Evolutionary conservation across 2,888 invertebrate species (phyloP).

Genomic region (Eilema griseolum): DNA sequence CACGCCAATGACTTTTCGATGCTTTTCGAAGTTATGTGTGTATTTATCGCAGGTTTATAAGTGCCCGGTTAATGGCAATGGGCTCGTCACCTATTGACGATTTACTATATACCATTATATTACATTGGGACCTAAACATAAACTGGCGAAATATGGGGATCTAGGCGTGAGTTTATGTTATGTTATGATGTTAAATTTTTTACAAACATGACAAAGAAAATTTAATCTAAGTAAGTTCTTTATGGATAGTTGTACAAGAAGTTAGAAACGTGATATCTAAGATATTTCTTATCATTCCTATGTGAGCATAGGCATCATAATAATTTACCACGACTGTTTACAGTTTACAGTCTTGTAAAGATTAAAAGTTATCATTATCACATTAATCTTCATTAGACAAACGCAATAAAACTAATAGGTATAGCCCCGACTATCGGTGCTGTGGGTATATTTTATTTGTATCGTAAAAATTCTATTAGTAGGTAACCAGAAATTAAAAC

Average conservation of each 20-base stretch:
- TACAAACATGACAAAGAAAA: too few relatives aligned
- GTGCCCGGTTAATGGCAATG: too few relatives aligned
- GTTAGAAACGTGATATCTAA: background rate
- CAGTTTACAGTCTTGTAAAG: conserved; percentile 9
- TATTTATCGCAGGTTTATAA: too few relatives aligned
- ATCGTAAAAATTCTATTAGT: background rate
- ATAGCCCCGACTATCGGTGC: background rate
- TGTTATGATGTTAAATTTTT: too few relatives aligned
- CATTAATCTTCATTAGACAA: conserved; percentile 10
- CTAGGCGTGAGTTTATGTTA: too few relatives aligned
- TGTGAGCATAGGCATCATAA: background rate
- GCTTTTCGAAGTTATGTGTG: too few relatives aligned
- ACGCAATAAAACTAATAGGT: conserved; percentile 1
- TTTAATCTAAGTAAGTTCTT: background rate
- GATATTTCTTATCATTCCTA: conserved; percentile 6
- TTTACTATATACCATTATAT: too few relatives aligned
- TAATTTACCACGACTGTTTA: conserved; percentile 9
- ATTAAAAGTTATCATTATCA: conserved; percentile 10
- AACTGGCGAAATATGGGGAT: too few relatives aligned
- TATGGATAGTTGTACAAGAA: background rate
- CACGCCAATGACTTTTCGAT: too few relatives aligned
- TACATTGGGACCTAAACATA: too few relatives aligned
- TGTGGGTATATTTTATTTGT: background rate
- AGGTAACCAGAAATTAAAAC: background rate
- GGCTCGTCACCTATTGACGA: too few relatives aligned